Percentiles rank a stretch among this genome's conserved stretches.
These are phyloP conservation scores for Corythaeola cristata DNA, from an alignment of 2,113 vertebrate species.

Conservation along the genomic window DNA sequence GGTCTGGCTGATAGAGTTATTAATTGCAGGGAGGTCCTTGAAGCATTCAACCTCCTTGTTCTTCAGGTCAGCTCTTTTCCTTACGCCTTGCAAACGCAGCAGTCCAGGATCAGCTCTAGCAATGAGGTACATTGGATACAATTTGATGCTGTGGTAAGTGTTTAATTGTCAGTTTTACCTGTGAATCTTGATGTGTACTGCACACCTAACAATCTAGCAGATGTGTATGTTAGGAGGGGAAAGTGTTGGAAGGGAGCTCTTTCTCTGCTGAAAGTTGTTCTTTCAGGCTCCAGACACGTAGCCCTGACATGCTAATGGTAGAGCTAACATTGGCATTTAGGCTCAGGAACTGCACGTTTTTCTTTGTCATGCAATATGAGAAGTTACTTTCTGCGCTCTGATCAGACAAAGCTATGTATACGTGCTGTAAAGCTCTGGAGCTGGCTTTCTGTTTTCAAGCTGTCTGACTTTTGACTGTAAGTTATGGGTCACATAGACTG, in stretches of 20 bases:
- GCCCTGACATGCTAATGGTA: not conserved
- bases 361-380: not conserved
- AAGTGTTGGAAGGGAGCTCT: not conserved
- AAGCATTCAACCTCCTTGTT: constrained; percentile 94
- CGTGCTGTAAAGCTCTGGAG: not conserved
- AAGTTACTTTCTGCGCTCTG: not conserved
- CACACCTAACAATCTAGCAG: not conserved
- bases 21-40: constrained; percentile 94
- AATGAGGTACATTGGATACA: constrained; percentile 96
- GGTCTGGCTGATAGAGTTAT: constrained; percentile 95
- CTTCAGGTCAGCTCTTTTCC: constrained; percentile 98
- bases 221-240: not conserved
- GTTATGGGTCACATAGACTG: not conserved
- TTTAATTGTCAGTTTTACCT: not conserved
- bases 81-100: constrained; percentile 90
- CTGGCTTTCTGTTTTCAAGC: not conserved
- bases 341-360: not conserved
- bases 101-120: constrained; percentile 89
- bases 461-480: not conserved
- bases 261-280: not conserved
- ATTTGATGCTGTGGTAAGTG: constrained; percentile 81
- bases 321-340: not conserved
- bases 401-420: not conserved
- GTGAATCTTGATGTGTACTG: not conserved
- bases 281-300: not conserved